phyloP scores from a whole-genome alignment of 92 coral and sea anemone genomes.

The Porites rus region DNA sequence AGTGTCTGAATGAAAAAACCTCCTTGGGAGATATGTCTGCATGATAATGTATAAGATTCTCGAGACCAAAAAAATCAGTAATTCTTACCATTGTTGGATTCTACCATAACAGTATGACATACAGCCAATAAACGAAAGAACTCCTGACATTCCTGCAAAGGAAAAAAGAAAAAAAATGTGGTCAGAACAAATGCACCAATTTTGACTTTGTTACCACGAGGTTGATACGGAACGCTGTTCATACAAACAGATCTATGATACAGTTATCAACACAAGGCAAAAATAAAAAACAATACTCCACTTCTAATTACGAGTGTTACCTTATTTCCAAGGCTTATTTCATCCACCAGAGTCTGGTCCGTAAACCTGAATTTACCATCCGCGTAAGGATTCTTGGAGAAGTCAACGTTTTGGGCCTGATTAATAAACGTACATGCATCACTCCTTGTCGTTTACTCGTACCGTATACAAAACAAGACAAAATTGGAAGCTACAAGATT shows the following conservation, averaged over 20 bases:
- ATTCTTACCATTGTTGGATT: slow-evolving; percentile 73
- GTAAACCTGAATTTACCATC: slow-evolving; percentile 85
- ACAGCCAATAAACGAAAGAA: slow-evolving; percentile 91
- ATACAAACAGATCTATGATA: too few species aligned
- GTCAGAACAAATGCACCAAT: not conserved
- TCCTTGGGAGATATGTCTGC: too few species aligned
- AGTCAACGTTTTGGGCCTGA: slow-evolving; percentile 75
- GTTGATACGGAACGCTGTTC: not conserved
- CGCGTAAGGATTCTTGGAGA: slow-evolving; percentile 87
- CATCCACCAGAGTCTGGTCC: slow-evolving; percentile 75
- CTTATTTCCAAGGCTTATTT: slow-evolving; percentile 68
- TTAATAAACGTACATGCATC: not conserved
- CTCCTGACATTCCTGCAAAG: slow-evolving; percentile 82
- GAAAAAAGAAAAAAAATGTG: not conserved
- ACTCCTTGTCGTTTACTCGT: too few species aligned
- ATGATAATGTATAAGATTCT: too few species aligned
- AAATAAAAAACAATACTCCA: too few species aligned
- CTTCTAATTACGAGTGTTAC: slow-evolving; percentile 29
- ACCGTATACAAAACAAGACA: too few species aligned
- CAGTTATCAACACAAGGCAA: not conserved
- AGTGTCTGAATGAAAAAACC: too few species aligned
- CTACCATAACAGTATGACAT: slow-evolving; percentile 96
- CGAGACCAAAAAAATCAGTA: not conserved
- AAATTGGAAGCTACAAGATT: too few species aligned
- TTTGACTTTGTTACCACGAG: not conserved